Base-by-base conservation (phyloP, 2,113 vertebrate genomes). In the Neodontobutis hainanensis region DNA sequence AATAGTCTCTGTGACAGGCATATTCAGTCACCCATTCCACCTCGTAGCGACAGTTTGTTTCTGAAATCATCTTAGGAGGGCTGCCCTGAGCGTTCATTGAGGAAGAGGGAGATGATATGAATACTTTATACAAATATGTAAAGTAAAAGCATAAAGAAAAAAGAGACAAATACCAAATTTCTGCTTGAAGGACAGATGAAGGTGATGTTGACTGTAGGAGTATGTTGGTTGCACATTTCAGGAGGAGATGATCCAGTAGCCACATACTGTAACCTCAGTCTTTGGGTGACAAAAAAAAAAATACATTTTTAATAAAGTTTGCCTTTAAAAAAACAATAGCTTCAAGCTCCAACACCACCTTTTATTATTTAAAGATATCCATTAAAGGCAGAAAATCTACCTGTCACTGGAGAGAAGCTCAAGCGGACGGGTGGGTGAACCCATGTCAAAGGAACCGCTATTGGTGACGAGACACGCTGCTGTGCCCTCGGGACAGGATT, bases 1-100 rank as follows among this genome's bases (percentile, higher is more conserved):
- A 79, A 60, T 98, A 99, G 74, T 98, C 97, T 52, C 94, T 89
- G 88, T 96, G 95, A 80, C 97, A 99, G 11, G 96, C 97, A 6
- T 96, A 97, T 50, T 99, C 97, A 0, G 97, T 99, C 78, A 95
- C 85, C 97, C 97, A 99, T 75, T 95, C 94, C 14, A 99, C 73
- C 87, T 99, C 96, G 43, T 94, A 99, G 0, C 95, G 95, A 68
- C 97, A 99, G 82, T 97, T 96, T 5, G 86, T 86, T 55, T 90
- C 93, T 0, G 96, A 94, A 0, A 93, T 96, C 82, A 99, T 93
- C 77, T 90, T 95, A 3, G 96, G 97, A 59, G 89, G 59, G 75
- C 92, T 93, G 72, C 94, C 95, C 97, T 99, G 71, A 7, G 49
- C n/a, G 5, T 2, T 11, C 7, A 60, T 15, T 4, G 12, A 36